These are phyloP conservation scores for Diaperis boleti DNA, from an alignment of 2,888 invertebrate genomes.

Conservation along the genomic window DNA sequence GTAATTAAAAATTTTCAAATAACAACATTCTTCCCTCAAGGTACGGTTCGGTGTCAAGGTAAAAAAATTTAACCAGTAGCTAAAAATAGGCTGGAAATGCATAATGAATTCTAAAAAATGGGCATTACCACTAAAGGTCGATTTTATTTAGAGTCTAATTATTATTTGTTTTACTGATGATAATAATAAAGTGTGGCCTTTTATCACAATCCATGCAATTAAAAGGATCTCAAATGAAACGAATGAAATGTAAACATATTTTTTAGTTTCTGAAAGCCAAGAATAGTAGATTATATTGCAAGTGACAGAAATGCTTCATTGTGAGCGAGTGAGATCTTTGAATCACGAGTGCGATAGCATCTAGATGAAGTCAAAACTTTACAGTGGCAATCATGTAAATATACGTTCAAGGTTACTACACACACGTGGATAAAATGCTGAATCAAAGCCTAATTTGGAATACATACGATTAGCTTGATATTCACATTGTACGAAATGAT, in stretches of 20 bases:
- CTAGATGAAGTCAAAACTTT: slow-evolving; percentile 15
- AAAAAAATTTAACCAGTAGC: slow-evolving; percentile 16
- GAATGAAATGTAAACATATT: too few species aligned
- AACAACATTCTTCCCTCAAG: too few species aligned
- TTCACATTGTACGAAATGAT: slow-evolving; percentile 16
- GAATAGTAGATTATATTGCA: too few species aligned
- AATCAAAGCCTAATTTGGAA: slow-evolving; percentile 29
- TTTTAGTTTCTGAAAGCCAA: neutral
- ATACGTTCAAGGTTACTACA: slow-evolving; percentile 37
- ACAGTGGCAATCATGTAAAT: slow-evolving; percentile 21
- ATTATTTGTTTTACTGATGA: neutral
- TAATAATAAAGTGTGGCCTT: too few species aligned
- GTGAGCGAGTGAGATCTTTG: too few species aligned
- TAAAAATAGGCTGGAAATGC: slow-evolving; percentile 17
- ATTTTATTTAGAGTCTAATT: neutral
- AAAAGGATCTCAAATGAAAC: too few species aligned
- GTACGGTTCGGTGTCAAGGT: slow-evolving; percentile 20
- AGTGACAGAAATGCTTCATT: too few species aligned
- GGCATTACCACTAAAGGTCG: neutral
- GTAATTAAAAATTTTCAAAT: too few species aligned
- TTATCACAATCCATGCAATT: too few species aligned
- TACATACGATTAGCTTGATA: slow-evolving; percentile 10
- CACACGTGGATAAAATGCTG: slow-evolving; percentile 23
- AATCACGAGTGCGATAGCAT: too few species aligned
- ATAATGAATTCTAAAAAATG: slow-evolving; percentile 10